phyloP scores from a whole-genome alignment of 1,140 invertebrate species.

The Dendroctonus ponderosae region DNA sequence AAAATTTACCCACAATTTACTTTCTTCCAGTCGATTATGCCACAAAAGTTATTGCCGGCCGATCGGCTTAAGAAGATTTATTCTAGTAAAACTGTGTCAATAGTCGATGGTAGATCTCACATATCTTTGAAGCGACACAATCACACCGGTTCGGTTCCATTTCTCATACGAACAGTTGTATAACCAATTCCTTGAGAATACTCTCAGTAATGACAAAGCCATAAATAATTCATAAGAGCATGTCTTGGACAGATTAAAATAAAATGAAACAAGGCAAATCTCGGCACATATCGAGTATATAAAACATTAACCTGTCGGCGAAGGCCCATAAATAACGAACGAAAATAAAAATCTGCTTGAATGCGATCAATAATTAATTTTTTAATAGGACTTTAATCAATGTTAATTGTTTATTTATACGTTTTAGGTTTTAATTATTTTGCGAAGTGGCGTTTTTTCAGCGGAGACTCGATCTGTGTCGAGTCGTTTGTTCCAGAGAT shows the following conservation, averaged over 20 bases:
- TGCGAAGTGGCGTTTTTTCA: constrained; percentile 5
- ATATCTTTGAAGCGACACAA: no score
- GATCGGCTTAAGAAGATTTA: no score
- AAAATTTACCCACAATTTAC: no score
- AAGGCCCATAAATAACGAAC: constrained; percentile 19
- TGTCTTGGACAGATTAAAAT: constrained; percentile 17
- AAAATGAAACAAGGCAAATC: constrained; percentile 29
- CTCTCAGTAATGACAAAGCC: constrained; percentile 16
- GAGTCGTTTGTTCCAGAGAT: constrained; percentile 31
- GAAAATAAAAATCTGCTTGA: constrained; percentile 26
- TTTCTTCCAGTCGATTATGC: no score
- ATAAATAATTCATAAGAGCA: constrained; percentile 22
- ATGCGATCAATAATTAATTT: constrained; percentile 25
- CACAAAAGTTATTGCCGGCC: no score
- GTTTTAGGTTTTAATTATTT: constrained; percentile 21
- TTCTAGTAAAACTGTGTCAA: no score
- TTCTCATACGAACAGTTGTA: background rate
- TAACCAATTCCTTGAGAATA: constrained; percentile 28
- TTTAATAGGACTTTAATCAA: constrained; percentile 27
- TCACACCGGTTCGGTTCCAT: no score
- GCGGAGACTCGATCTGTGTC: constrained; percentile 5
- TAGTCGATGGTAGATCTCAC: no score
- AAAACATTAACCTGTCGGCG: constrained; percentile 28
- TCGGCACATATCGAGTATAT: constrained; percentile 27
- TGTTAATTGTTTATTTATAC: constrained; percentile 32